These are phyloP conservation scores for Spongilla lacustris DNA, from an alignment of 37 sponge, comb jelly and placozoan genomes.

Conservation along the genomic window DNA sequence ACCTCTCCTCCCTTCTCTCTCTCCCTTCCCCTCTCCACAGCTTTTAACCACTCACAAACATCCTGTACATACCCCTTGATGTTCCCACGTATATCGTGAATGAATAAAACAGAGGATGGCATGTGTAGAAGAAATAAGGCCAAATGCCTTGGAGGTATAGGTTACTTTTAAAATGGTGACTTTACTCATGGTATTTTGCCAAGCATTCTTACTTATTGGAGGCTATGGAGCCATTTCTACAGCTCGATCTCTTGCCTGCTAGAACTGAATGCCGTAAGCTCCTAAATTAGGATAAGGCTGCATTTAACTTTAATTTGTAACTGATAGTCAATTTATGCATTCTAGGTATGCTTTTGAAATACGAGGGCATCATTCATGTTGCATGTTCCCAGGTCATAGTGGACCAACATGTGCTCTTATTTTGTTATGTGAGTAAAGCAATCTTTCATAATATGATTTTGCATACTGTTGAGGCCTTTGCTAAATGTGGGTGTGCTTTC, in stretches of 20 bases:
- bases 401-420: conserved; percentile 1
- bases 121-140: background rate
- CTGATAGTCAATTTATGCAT: background rate
- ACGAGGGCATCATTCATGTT: background rate
- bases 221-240: background rate
- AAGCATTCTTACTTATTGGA: background rate
- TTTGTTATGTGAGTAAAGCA: background rate
- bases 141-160: background rate
- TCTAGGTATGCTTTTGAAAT: conserved; percentile 1
- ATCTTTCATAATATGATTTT: background rate
- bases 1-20: background rate
- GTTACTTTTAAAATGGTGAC: background rate
- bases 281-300: no score
- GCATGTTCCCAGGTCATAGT: background rate
- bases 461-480: background rate
- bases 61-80: background rate
- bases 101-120: conserved; percentile 1
- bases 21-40: background rate
- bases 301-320: background rate
- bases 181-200: background rate
- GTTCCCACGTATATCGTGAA: background rate
- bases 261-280: background rate
- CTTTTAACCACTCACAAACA: background rate
- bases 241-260: background rate
- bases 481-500: background rate